Percentiles rank a stretch among this genome's conserved stretches.
phyloP scores from a whole-genome alignment of 2,113 vertebrate species.

The Irena cyanogastra region DNA sequence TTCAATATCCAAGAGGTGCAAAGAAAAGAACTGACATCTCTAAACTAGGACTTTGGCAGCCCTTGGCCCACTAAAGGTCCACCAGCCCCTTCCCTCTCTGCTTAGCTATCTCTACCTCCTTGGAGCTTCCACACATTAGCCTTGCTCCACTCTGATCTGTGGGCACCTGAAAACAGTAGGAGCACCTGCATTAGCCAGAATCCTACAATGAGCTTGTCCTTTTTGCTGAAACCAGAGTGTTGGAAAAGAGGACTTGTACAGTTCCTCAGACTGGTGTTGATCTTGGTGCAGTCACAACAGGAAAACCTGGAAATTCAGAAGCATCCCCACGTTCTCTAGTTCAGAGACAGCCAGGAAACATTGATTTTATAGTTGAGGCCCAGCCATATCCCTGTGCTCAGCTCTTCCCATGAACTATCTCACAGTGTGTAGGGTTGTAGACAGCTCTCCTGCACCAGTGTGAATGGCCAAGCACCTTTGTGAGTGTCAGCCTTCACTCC shows the following conservation, averaged over 20 bases:
- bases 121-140: background rate
- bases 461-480: background rate
- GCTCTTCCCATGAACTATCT: background rate
- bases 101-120: background rate
- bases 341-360: background rate
- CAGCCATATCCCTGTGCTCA: background rate
- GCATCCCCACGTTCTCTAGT: background rate
- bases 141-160: background rate
- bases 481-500: background rate
- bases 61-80: background rate
- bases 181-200: background rate
- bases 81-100: background rate
- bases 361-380: background rate
- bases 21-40: background rate
- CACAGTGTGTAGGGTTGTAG: fast-evolving
- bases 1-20: background rate
- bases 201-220: background rate
- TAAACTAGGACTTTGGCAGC: background rate
- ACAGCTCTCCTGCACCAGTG: background rate
- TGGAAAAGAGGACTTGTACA: background rate
- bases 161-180: background rate
- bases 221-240: background rate
- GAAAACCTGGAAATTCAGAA: background rate
- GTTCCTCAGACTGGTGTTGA: background rate
- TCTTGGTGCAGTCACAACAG: background rate